A percentile compares a stretch with the other conserved stretches of the same genome.
phyloP scores from a whole-genome alignment of 2,797 vertebrate genomes.

The Scolopax rusticola region DNA sequence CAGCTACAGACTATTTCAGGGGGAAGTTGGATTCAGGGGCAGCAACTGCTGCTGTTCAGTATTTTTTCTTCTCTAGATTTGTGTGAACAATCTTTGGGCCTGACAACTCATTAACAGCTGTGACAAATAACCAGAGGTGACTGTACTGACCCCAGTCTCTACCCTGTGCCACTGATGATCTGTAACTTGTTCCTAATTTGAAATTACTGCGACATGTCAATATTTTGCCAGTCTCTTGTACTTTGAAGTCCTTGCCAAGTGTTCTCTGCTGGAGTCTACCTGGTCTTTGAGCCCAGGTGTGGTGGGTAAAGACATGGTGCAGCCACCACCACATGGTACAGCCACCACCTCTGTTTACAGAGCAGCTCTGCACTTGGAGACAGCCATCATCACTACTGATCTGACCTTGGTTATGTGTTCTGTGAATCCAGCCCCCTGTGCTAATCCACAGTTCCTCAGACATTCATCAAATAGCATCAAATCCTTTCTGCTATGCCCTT shows the following conservation, averaged over 20 bases:
- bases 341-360: not conserved
- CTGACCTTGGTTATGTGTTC: not conserved
- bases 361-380: not conserved
- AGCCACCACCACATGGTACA: too few relatives aligned
- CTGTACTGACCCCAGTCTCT: not conserved
- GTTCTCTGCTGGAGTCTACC: not conserved
- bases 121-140: not conserved
- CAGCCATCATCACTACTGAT: not conserved
- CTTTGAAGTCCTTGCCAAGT: not conserved
- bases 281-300: not conserved
- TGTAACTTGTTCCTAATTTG: not conserved
- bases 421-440: not conserved
- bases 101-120: not conserved
- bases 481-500: not conserved
- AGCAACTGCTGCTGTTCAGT: not conserved
- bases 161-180: not conserved
- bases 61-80: not conserved
- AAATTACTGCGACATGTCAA: not conserved
- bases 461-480: not conserved
- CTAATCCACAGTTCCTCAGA: not conserved
- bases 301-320: not conserved
- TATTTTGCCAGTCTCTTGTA: not conserved
- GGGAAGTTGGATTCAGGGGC: not conserved
- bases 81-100: not conserved
- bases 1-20: not conserved